A percentile compares a stretch with the other conserved stretches of the same genome.
phyloP scores from a whole-genome alignment of 2,113 vertebrate species.

The Acanthisitta chloris region DNA sequence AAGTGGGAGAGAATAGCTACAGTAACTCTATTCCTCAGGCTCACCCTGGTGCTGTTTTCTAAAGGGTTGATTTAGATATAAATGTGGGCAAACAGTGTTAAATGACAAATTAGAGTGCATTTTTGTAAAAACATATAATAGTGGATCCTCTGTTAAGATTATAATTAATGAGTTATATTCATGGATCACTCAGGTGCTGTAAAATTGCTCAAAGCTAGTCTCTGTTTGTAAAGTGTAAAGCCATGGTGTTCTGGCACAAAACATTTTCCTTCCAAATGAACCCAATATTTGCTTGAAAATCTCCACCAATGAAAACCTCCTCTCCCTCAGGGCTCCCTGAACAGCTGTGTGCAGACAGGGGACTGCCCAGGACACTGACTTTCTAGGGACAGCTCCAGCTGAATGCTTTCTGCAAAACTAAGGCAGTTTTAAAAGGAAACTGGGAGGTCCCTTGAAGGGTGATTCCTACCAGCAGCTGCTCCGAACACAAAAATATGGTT shows the following conservation, averaged over 20 bases:
- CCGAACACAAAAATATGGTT: accelerated
- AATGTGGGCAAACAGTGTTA: not conserved
- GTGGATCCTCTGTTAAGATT: not conserved
- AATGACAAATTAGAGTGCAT: not conserved
- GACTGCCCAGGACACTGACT: not conserved
- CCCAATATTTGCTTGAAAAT: not conserved
- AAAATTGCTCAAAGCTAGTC: not conserved
- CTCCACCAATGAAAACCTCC: not conserved
- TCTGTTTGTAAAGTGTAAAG: not conserved
- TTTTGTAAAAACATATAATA: not conserved
- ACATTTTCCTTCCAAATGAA: not conserved
- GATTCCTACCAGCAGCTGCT: not conserved
- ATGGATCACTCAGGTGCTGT: not conserved
- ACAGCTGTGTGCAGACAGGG: not conserved
- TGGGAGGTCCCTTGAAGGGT: not conserved
- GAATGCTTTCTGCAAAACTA: not conserved
- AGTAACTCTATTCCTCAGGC: not conserved
- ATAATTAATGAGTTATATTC: not conserved
- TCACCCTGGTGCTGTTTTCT: not conserved
- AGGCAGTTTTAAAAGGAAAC: not conserved
- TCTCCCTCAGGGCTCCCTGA: not conserved
- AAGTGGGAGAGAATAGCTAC: not conserved
- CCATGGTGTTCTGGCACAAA: not conserved
- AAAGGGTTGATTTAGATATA: not conserved
- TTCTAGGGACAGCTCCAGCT: not conserved